Evolutionary conservation across 1,140 invertebrate species (phyloP).

Genomic region (Nephila pilipes): DNA sequence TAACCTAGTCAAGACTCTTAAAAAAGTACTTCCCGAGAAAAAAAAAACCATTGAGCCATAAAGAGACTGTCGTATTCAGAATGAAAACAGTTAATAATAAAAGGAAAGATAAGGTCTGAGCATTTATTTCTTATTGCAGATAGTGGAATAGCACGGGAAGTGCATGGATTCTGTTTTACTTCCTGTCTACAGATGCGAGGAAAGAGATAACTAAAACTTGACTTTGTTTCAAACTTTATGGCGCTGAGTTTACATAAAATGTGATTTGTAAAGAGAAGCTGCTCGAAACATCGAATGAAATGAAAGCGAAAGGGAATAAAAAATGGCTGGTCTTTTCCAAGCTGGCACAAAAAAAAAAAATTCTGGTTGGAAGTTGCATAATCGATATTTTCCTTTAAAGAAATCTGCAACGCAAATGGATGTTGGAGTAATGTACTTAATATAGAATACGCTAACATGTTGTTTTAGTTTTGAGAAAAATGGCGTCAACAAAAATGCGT

Average conservation of each 20-base stretch:
- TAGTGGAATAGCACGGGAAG: neutral
- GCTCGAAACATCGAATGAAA: neutral
- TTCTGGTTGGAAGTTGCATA: neutral
- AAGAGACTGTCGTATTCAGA: neutral
- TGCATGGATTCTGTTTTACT: neutral
- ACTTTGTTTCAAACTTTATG: slow-evolving; percentile 23
- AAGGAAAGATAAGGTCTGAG: neutral
- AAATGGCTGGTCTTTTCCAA: neutral
- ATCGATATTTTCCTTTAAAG: neutral
- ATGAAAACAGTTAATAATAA: neutral
- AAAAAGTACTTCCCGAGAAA: no score
- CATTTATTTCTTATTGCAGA: neutral
- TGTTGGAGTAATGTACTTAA: no score
- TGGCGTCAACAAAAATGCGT: no score
- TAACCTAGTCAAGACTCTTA: neutral
- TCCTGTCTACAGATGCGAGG: slow-evolving; percentile 4
- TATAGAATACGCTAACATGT: no score
- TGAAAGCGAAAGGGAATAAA: neutral
- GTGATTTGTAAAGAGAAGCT: neutral
- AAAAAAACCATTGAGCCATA: neutral
- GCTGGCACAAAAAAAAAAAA: neutral
- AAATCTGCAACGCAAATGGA: neutral
- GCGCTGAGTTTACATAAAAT: neutral
- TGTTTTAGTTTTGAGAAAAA: no score
- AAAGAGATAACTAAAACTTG: slow-evolving; percentile 13